These are phyloP conservation scores for Coenonympha glycerion DNA, from an alignment of 2,888 invertebrate species.

Conservation along the genomic window DNA sequence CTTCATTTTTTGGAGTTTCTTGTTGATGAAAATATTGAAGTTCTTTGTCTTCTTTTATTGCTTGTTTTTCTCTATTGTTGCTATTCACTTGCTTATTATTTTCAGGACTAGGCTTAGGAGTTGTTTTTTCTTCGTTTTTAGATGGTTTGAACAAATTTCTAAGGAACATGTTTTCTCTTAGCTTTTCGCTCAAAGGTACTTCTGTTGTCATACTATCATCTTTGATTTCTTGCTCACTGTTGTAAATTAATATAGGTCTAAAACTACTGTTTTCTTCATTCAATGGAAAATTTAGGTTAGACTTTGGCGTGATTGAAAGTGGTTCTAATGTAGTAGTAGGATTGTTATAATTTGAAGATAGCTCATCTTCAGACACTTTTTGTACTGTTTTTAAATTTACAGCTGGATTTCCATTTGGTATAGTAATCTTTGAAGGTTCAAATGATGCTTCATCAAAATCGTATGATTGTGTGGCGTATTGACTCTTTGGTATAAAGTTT, in stretches of 20 bases:
- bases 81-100: conserved; percentile 14
- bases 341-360: conserved; percentile 1
- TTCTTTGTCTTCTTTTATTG: conserved; percentile 43
- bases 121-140: conserved; percentile 30
- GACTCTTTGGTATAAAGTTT: conserved; percentile 46
- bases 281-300: conserved; percentile 28
- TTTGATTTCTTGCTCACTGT: conserved; percentile 9
- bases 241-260: conserved; percentile 28
- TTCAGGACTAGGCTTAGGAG: conserved; percentile 28
- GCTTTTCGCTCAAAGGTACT: conserved; percentile 37
- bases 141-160: conserved; percentile 48
- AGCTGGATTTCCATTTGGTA: conserved; percentile 14
- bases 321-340: conserved; percentile 1
- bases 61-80: conserved; percentile 34
- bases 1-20: conserved; percentile 44
- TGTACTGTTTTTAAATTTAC: conserved; percentile 9
- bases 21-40: conserved; percentile 45
- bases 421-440: conserved; percentile 39
- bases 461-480: conserved; percentile 50
- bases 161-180: conserved; percentile 58
- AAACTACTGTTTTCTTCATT: conserved; percentile 31
- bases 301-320: background rate
- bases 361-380: conserved; percentile 8
- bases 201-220: conserved; percentile 32
- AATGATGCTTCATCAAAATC: conserved; percentile 47